A percentile compares a stretch with the other conserved stretches of the same genome.
Evolutionary conservation across 2,888 invertebrate species (phyloP).

Genomic region (Lepetodrilus schrolli): DNA sequence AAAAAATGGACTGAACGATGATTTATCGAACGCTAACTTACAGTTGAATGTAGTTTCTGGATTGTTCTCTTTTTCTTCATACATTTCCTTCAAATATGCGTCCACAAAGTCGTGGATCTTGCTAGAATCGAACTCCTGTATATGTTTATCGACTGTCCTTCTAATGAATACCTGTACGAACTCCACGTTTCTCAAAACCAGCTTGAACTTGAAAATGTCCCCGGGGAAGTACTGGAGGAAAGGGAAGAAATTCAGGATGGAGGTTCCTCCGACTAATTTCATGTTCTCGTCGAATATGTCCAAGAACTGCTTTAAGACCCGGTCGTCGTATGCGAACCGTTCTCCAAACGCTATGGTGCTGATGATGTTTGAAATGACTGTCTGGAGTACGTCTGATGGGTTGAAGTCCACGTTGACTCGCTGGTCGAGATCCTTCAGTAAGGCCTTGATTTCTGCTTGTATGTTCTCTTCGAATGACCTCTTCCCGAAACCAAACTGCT

Average conservation of each 20-base stretch:
- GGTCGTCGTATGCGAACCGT: conserved; percentile 52
- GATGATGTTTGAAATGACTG: conserved; percentile 51
- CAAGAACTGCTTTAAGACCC: conserved; percentile 45
- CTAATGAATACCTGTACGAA: conserved; percentile 42
- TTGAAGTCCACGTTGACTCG: conserved; percentile 42
- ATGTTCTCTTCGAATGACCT: conserved; percentile 46
- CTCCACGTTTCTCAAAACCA: conserved; percentile 40
- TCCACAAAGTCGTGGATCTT: conserved; percentile 55
- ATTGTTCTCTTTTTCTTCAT: conserved; percentile 37
- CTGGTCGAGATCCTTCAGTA: conserved; percentile 39
- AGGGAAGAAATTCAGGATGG: conserved; percentile 47
- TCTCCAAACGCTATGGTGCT: conserved; percentile 53
- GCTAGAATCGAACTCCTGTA: conserved; percentile 35
- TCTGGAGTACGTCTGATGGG: conserved; percentile 39
- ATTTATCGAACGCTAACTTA: conserved; percentile 36
- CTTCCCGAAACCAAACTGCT: conserved; percentile 51
- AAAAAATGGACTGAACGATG: neutral
- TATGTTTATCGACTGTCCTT: conserved; percentile 37
- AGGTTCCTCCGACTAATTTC: conserved; percentile 40
- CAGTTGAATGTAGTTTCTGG: conserved; percentile 44
- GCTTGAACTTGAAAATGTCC: conserved; percentile 43
- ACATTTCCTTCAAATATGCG: conserved; percentile 50
- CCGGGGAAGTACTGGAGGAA: conserved; percentile 43
- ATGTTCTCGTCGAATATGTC: conserved; percentile 47
- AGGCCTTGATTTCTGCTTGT: conserved; percentile 43